These are phyloP conservation scores for Rotaria magnacalcarata DNA, from an alignment of 2,888 invertebrate genomes.

Conservation along the genomic window DNA sequence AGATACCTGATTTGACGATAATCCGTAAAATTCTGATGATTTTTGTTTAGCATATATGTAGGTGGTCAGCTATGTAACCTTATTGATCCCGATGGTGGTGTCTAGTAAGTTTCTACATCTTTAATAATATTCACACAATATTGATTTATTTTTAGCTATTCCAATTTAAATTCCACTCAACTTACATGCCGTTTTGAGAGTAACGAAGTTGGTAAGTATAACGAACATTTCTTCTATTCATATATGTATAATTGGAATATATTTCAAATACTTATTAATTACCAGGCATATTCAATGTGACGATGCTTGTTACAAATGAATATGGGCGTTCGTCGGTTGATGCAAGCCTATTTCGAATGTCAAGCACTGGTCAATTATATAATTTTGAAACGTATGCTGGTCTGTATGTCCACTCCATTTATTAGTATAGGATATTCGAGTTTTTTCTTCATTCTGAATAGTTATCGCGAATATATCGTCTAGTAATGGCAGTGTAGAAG, in stretches of 20 bases:
- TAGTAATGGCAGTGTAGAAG: conserved; percentile 43
- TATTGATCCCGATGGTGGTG: background rate
- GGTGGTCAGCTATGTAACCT: conserved; percentile 42
- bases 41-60: conserved; percentile 18
- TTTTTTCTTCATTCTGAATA: background rate
- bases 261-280: too few species aligned
- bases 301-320: conserved; percentile 38
- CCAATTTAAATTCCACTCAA: too few species aligned
- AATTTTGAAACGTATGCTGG: conserved; percentile 39
- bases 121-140: too few species aligned
- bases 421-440: too few species aligned
- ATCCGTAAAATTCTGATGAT: too few species aligned
- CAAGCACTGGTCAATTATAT: conserved; percentile 23
- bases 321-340: conserved; percentile 37
- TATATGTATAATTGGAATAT: too few species aligned
- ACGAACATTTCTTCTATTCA: too few species aligned
- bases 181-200: conserved; percentile 30
- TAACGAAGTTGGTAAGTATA: conserved; percentile 25
- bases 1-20: too few species aligned
- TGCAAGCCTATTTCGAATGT: background rate
- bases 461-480: conserved; percentile 38
- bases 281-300: background rate
- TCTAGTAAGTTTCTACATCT: background rate
- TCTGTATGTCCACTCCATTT: background rate
- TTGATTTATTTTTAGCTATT: too few species aligned